phyloP scores from a whole-genome alignment of 2,797 vertebrate genomes.

The Zalophus californianus region DNA sequence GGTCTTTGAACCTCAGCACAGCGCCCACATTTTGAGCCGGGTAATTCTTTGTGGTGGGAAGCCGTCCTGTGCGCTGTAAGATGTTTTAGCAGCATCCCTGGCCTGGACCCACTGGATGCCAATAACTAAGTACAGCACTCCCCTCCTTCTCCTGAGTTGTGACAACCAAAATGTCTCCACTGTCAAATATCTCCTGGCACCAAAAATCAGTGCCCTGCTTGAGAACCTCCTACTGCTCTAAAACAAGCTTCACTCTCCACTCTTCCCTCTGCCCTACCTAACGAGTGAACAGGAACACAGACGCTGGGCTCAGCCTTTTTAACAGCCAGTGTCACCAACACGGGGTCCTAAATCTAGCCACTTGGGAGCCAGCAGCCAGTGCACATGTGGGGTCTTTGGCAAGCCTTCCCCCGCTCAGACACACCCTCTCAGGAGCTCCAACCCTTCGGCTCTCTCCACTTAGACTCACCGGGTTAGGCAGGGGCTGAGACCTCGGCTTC shows the following conservation, averaged over 20 bases:
- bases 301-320: background rate
- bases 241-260: background rate
- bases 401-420: background rate
- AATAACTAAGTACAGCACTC: background rate
- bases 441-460: background rate
- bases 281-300: background rate
- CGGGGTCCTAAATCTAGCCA: background rate
- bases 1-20: background rate
- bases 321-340: background rate
- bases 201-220: background rate
- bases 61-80: background rate
- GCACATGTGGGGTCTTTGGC: background rate
- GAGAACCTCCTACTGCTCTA: background rate
- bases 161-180: background rate
- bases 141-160: background rate
- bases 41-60: background rate
- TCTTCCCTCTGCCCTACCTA: background rate
- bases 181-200: background rate
- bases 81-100: background rate
- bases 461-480: background rate
- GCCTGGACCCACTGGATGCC: background rate
- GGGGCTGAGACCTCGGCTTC: background rate
- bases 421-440: background rate
- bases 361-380: background rate
- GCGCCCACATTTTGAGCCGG: background rate